Percentiles rank a stretch among this genome's conserved stretches.
phyloP scores from a whole-genome alignment of 2,888 invertebrate genomes.

The Strigamia maritima region DNA sequence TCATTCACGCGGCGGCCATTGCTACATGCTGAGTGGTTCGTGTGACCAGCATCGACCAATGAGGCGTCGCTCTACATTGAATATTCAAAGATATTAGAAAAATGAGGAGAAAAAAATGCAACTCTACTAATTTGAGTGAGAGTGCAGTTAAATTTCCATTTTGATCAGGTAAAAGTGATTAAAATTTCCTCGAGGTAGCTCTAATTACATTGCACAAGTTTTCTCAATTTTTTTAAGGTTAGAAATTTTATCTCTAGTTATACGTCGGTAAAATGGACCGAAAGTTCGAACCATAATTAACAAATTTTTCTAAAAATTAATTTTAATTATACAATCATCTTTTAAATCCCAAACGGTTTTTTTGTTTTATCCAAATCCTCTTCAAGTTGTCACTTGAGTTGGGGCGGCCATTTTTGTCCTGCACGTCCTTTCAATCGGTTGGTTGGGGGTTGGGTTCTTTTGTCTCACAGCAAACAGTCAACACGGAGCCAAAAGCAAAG shows the following conservation, averaged over 20 bases:
- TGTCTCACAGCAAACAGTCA: slow-evolving; percentile 32
- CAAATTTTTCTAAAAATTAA: neutral
- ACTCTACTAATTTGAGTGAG: slow-evolving; percentile 33
- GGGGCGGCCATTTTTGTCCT: slow-evolving; percentile 32
- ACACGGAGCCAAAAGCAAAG: slow-evolving; percentile 26
- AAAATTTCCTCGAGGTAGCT: slow-evolving; percentile 35
- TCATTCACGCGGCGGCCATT: slow-evolving; percentile 36
- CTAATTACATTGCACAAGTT: slow-evolving; percentile 12
- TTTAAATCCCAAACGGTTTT: neutral
- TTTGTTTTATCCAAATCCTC: slow-evolving; percentile 17
- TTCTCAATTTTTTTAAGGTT: neutral
- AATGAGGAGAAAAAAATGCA: slow-evolving; percentile 23
- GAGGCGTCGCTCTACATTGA: slow-evolving; percentile 26
- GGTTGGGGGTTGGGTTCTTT: slow-evolving; percentile 29
- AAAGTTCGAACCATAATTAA: neutral
- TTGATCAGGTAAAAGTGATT: slow-evolving; percentile 40
- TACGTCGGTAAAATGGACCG: neutral
- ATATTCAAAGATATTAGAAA: slow-evolving; percentile 36
- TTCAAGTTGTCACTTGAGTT: slow-evolving; percentile 30
- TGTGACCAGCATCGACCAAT: slow-evolving; percentile 36
- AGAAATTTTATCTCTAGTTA: neutral
- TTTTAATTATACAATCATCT: neutral
- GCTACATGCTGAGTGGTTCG: slow-evolving; percentile 33
- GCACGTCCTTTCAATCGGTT: slow-evolving; percentile 22
- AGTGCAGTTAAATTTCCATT: slow-evolving; percentile 40